phyloP scores from a whole-genome alignment of 2,888 invertebrate genomes.

The Lithophane leautieri region DNA sequence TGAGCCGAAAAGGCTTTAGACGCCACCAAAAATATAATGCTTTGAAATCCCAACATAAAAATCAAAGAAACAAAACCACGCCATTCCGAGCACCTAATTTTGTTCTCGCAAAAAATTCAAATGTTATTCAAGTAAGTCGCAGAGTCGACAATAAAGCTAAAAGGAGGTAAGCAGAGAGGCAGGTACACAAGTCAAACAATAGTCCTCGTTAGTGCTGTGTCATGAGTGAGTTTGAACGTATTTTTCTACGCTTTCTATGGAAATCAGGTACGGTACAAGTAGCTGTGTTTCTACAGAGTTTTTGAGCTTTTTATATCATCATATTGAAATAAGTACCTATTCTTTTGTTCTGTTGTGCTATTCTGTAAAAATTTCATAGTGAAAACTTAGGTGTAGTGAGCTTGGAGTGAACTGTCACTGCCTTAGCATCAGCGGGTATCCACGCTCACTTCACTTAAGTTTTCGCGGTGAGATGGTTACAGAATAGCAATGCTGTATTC shows the following conservation, averaged over 20 bases:
- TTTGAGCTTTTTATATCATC: background rate
- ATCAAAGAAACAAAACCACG: conserved; percentile 17
- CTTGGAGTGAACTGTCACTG: too few relatives aligned
- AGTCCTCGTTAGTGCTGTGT: conserved; percentile 51
- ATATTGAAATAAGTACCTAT: background rate
- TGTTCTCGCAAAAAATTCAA: conserved; percentile 37
- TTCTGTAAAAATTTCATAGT: too few relatives aligned
- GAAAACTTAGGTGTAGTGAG: too few relatives aligned
- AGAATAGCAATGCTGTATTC: too few relatives aligned
- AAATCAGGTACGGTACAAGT: conserved; percentile 40
- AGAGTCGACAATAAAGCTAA: conserved; percentile 37
- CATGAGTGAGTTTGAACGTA: conserved; percentile 56
- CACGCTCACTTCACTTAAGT: too few relatives aligned
- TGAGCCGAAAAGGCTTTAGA: fast-evolving
- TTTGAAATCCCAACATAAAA: conserved; percentile 1
- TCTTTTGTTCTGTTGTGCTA: background rate
- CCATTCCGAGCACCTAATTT: conserved; percentile 20
- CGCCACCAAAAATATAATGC: background rate
- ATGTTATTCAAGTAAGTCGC: conserved; percentile 45
- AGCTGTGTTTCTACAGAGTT: background rate
- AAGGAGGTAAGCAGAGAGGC: conserved; percentile 40
- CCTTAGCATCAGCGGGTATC: too few relatives aligned
- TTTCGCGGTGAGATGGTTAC: too few relatives aligned
- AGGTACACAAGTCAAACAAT: conserved; percentile 60
- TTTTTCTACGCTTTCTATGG: conserved; percentile 58